Percentiles rank a stretch among this genome's conserved stretches.
Evolutionary conservation across 1,140 invertebrate genomes (phyloP).

Genomic region (Drosophila oshimai): DNA sequence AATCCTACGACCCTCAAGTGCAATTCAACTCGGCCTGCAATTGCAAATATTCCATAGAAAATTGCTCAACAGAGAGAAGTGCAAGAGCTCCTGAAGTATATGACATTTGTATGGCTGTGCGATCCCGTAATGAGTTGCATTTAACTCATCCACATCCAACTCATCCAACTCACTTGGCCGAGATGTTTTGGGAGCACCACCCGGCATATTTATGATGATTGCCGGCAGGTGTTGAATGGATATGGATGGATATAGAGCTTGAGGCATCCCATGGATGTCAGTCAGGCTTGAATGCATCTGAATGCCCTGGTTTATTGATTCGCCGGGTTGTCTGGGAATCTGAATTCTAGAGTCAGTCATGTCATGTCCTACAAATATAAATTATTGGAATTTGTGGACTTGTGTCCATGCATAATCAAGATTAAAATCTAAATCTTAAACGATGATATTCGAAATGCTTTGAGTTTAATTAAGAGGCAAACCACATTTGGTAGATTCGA

Average conservation of each 20-base stretch:
- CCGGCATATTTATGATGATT: slow-evolving; percentile 30
- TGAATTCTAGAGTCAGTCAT: background rate
- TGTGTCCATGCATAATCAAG: background rate
- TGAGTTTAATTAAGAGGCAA: no score
- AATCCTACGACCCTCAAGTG: slow-evolving; percentile 43
- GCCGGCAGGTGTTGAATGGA: slow-evolving; percentile 43
- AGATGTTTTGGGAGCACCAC: slow-evolving; percentile 31
- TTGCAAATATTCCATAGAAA: slow-evolving; percentile 75
- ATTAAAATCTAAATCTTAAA: no score
- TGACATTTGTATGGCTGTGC: slow-evolving; percentile 32
- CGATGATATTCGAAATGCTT: no score
- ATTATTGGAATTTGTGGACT: background rate
- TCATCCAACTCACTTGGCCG: slow-evolving; percentile 17
- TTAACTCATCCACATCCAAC: slow-evolving; percentile 41
- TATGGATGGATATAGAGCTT: slow-evolving; percentile 19
- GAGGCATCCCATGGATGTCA: slow-evolving; percentile 1
- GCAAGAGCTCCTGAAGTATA: slow-evolving; percentile 17
- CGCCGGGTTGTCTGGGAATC: background rate
- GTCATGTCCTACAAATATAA: background rate
- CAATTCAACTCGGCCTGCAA: slow-evolving; percentile 57
- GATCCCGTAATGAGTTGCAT: slow-evolving; percentile 69
- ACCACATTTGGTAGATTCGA: no score
- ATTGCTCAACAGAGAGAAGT: slow-evolving; percentile 47
- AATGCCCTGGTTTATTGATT: slow-evolving; percentile 35
- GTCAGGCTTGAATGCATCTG: slow-evolving; percentile 16